Percentiles rank a stretch among this genome's conserved stretches.
Conservation (phyloP, 1,140 invertebrate species). For the Ceratina japonica region DNA sequence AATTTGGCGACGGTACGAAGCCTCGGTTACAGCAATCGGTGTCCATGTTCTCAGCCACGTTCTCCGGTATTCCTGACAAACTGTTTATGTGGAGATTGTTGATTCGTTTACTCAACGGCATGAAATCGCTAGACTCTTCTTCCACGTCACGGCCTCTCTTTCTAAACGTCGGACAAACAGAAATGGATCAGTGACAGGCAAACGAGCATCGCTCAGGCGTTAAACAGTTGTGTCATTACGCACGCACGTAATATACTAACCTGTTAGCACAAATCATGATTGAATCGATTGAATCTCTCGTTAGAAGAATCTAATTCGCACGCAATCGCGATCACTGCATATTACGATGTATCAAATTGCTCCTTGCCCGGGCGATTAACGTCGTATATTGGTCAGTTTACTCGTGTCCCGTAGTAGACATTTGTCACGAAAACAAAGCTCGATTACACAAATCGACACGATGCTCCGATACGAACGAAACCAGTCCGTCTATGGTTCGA, state of each 20-base stretch:
- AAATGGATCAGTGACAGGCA: slow-evolving; percentile 1
- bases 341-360: not conserved
- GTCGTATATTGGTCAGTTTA: not conserved
- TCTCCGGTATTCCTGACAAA: slow-evolving; percentile 67
- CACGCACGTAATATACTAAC: slow-evolving; percentile 57
- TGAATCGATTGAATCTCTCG: not conserved
- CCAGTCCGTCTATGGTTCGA: not conserved
- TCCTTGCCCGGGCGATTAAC: not conserved
- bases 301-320: slow-evolving; percentile 9
- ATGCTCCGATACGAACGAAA: not conserved
- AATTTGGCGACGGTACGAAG: slow-evolving; percentile 73
- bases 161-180: slow-evolving; percentile 74
- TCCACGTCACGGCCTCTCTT: slow-evolving; percentile 83
- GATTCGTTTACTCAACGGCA: slow-evolving; percentile 88
- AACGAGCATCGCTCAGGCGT: not conserved
- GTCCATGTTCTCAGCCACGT: slow-evolving; percentile 65
- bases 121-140: slow-evolving; percentile 86
- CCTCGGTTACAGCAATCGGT: slow-evolving; percentile 69
- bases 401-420: slow-evolving; percentile 13
- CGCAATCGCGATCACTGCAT: slow-evolving; percentile 35
- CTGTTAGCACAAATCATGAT: slow-evolving; percentile 67
- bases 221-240: slow-evolving; percentile 22
- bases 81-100: slow-evolving; percentile 88
- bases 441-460: slow-evolving; percentile 28
- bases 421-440: slow-evolving; percentile 35